Base-by-base conservation (phyloP, 2,113 vertebrate genomes). In the Carassius auratus region DNA sequence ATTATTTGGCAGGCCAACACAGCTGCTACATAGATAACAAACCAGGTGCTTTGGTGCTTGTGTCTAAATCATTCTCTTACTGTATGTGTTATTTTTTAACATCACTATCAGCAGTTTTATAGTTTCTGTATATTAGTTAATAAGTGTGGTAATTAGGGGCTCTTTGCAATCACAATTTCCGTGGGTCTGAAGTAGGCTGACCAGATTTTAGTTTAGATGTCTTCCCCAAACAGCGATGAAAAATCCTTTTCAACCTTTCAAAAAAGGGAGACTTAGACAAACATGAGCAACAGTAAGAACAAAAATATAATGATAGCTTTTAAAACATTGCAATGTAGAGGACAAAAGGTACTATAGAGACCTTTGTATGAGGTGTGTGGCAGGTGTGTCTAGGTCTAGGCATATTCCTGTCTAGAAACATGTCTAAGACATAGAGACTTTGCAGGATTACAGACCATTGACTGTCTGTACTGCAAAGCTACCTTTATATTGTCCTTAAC, bases 191-290 rank as follows among this genome's bases (percentile, higher is more conserved):
- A 21, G 8, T 59, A 59, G 57, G 57, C 57, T n/a, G 19, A 9
- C 8, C 19, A 59, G 7, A 59, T 9, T n/a, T 95, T 96, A 95
- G 94, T 96, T 96, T 52, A 94, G 55, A 57, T 57, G 17, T 57
- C 55, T 57, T 96, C 96, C 93, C 92, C 89, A 93, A 91, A 91
- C 92, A 92, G 45, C 61, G 78, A 87, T 86, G 93, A 82, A 26
- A 50, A 30, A 52, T 52, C 21, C 14, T 30, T 23, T 76, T 76
- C 48, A 30, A 30, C 23, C 23, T 76, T 76, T 23, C 57, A 61
- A 61, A 61, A n/a, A 76, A 26, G 6, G 12, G 48, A 15, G 6
- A 76, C 14, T 52, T 15, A 76, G 5, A 52, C n/a, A 52, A 14
- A 48, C 19, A 48, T 23, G 23, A 45, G 23, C 17, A 48, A 12